Evolutionary conservation across 2,113 vertebrate genomes (phyloP), one percentile per base, ranked within the genome.

Genomic region (Macroglossus sobrinus): DNA sequence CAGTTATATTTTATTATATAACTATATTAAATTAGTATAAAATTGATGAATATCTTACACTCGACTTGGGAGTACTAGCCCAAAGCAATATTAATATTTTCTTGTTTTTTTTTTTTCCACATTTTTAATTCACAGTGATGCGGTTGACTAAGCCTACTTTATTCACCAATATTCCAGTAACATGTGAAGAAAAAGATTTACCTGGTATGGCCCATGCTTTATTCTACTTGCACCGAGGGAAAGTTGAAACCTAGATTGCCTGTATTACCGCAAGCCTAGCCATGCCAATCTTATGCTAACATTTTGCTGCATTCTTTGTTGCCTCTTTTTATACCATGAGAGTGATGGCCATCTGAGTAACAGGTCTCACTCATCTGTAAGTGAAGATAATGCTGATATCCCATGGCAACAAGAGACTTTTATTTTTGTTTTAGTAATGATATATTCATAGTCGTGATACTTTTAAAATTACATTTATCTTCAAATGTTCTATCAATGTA

Each of bases 111-210:
- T 76, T 4, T 40, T 30, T 50, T 61, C n/a, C n/a, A n/a, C n/a
- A n/a, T 85, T 97, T 92, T 98, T 78, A 50, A 94, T 98, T 98
- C 93, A 30, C 98, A 99, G 99, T 99, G 98, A 99, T 99, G 99
- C 99, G 99, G 76, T 98, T 99, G 94, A 99, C 99, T 14, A 99
- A 99, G 96, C 99, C 99, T 47, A 99, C 99, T 7, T 99, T 99
- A 82, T 99, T 99, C 98, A 99, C 99, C 91, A 99, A 99, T 98
- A 98, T 99, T 98, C 99, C 99, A 0, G 99, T 99, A 98, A 99
- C 99, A 1, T 99, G 99, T 98, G 99, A 99, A 98, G 99, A 99
- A 84, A 98, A 99, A 98, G 99, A 99, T 98, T 99, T 99, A 47
- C 99, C 99, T 98, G 99, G 99, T 99, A 98, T 94, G 82, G 74